Conservation (phyloP, 2,797 vertebrate genomes). For the Botia kubotai region DNA sequence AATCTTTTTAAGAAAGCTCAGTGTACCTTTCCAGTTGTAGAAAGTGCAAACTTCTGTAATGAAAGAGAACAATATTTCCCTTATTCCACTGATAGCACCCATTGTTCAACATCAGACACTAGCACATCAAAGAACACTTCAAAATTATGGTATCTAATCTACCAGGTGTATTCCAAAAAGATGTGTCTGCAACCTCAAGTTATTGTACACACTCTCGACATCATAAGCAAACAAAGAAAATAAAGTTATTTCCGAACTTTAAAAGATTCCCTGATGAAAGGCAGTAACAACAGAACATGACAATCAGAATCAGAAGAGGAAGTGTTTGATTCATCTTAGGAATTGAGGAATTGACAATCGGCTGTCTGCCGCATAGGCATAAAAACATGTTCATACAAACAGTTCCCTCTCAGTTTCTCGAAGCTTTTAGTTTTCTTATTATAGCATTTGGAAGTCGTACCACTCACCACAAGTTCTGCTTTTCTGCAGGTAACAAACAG, state of each 20-base stretch:
- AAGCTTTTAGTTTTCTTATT: too few relatives aligned
- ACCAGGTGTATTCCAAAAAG: constrained; percentile 40
- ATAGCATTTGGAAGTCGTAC: too few relatives aligned
- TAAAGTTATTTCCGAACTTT: constrained; percentile 24
- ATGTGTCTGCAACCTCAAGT: constrained; percentile 8
- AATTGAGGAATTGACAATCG: too few relatives aligned
- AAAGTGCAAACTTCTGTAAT: constrained; percentile 22
- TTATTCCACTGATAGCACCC: constrained; percentile 35
- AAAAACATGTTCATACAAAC: too few relatives aligned
- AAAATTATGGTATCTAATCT: constrained; percentile 32
- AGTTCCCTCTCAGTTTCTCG: too few relatives aligned
- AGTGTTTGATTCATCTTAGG: too few relatives aligned
- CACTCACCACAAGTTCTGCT: too few relatives aligned
- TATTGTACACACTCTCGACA: constrained; percentile 12
- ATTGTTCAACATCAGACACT: constrained; percentile 29
- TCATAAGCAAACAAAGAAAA: constrained; percentile 9
- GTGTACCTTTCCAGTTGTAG: constrained; percentile 28
- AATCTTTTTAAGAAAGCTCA: constrained; percentile 17
- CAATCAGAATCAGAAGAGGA: too few relatives aligned
- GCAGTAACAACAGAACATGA: too few relatives aligned
- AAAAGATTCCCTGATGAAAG: not conserved
- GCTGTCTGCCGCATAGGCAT: too few relatives aligned
- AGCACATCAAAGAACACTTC: constrained; percentile 40
- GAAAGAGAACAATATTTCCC: constrained; percentile 41
- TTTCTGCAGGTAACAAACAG: too few relatives aligned